phyloP scores from a whole-genome alignment of 1,140 invertebrate genomes.

The Lucilia cuprina region DNA sequence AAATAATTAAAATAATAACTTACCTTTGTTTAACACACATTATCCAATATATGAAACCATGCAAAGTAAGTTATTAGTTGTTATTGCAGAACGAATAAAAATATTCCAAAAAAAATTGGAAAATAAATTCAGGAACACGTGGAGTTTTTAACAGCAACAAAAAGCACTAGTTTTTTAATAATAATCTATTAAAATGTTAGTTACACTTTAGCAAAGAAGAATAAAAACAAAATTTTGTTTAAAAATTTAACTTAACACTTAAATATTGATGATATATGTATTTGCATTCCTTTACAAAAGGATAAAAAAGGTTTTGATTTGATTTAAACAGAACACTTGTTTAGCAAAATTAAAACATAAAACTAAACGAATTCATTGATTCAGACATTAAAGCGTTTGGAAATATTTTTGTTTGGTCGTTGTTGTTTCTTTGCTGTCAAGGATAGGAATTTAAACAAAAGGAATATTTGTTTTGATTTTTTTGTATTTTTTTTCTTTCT shows the following conservation, averaged over 20 bases:
- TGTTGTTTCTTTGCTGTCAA: neutral
- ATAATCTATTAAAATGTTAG: neutral
- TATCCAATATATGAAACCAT: constrained; percentile 38
- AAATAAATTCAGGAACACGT: neutral
- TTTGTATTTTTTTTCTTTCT: neutral
- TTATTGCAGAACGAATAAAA: neutral
- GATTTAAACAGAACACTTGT: neutral
- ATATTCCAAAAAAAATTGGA: constrained; percentile 16
- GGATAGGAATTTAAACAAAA: neutral
- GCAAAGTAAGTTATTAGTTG: neutral
- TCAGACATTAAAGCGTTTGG: neutral
- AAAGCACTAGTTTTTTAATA: neutral
- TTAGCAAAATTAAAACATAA: neutral
- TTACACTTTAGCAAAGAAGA: neutral
- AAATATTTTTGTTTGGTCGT: no score
- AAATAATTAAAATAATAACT: neutral
- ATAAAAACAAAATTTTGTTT: no score
- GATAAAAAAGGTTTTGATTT: neutral
- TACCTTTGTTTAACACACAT: constrained; percentile 40
- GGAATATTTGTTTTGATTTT: neutral
- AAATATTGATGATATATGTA: neutral
- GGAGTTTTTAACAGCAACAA: neutral
- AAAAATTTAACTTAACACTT: neutral
- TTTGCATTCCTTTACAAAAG: neutral
- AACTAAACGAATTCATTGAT: neutral